Evolutionary conservation across 1,140 invertebrate species (phyloP).

Genomic region (Asbolus verrucosus): DNA sequence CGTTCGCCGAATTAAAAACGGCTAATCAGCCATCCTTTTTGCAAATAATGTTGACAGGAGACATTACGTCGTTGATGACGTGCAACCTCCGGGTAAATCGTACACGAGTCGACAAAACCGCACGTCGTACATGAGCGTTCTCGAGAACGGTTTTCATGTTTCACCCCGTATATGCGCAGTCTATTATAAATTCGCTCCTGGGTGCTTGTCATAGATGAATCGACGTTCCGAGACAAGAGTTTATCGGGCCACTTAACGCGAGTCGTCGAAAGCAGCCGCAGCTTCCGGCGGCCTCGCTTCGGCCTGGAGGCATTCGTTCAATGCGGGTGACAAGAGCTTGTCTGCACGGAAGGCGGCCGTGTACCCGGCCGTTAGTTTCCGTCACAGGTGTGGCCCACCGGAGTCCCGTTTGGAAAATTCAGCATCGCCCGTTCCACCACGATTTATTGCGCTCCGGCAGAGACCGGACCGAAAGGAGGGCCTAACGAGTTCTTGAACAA

Average conservation of each 20-base stretch:
- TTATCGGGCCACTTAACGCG: neutral
- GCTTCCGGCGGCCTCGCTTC: neutral
- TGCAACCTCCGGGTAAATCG: no score
- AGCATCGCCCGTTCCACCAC: slow-evolving; percentile 10
- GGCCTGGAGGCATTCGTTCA: neutral
- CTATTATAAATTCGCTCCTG: no score
- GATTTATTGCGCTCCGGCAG: slow-evolving; percentile 40
- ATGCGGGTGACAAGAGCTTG: slow-evolving; percentile 29
- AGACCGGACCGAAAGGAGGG: no score
- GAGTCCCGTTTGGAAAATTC: slow-evolving; percentile 33
- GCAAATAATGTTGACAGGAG: no score
- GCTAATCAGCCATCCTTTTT: no score
- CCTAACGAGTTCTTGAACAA: slow-evolving; percentile 29
- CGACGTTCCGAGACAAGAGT: neutral
- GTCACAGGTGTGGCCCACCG: slow-evolving; percentile 38
- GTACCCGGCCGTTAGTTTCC: slow-evolving; percentile 35
- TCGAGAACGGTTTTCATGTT: no score
- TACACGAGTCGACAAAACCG: no score
- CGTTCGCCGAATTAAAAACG: no score
- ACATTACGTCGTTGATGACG: no score
- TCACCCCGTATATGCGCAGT: no score
- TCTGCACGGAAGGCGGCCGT: slow-evolving; percentile 13
- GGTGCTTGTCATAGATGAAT: neutral
- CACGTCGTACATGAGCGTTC: no score
- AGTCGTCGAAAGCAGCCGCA: neutral